These are phyloP conservation scores for Emydocephalus ijimae DNA, from an alignment of 2,113 vertebrate species.

Conservation along the genomic window DNA sequence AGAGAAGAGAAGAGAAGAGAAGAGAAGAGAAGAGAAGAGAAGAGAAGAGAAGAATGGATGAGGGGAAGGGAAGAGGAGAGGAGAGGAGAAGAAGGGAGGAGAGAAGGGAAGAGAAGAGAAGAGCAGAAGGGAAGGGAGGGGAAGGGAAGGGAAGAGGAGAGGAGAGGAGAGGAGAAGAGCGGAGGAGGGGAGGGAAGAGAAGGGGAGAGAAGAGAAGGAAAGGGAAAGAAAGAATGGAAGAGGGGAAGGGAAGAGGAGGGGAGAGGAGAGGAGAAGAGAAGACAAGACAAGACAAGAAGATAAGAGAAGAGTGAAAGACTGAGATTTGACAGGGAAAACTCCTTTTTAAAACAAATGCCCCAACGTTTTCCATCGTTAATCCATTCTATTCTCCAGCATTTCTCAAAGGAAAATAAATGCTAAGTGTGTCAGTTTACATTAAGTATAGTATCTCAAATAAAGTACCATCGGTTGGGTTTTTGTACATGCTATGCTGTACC, in stretches of 20 bases:
- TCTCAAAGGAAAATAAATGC: neutral
- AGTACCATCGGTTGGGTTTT: neutral
- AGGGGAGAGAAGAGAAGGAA: neutral
- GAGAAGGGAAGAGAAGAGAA: neutral
- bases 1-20: neutral
- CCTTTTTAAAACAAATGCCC: neutral
- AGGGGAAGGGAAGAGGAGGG: too few species aligned
- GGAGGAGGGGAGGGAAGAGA: rapidly evolving
- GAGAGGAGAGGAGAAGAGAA: neutral
- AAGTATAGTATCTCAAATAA: neutral
- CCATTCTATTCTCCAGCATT: neutral
- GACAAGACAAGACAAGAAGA: neutral
- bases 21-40: too few species aligned
- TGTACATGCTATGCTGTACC: neutral
- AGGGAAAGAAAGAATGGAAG: neutral
- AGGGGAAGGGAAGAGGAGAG: rapidly evolving
- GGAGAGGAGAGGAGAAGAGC: rapidly evolving
- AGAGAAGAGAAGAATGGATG: too few species aligned
- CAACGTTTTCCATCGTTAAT: neutral
- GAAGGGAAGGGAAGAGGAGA: rapidly evolving
- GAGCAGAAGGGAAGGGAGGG: rapidly evolving
- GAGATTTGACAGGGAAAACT: neutral
- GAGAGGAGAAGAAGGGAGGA: rapidly evolving
- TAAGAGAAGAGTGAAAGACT: too few species aligned
- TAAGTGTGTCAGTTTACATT: neutral